phyloP scores from a whole-genome alignment of 2,888 invertebrate genomes.

The Agriopis marginaria region DNA sequence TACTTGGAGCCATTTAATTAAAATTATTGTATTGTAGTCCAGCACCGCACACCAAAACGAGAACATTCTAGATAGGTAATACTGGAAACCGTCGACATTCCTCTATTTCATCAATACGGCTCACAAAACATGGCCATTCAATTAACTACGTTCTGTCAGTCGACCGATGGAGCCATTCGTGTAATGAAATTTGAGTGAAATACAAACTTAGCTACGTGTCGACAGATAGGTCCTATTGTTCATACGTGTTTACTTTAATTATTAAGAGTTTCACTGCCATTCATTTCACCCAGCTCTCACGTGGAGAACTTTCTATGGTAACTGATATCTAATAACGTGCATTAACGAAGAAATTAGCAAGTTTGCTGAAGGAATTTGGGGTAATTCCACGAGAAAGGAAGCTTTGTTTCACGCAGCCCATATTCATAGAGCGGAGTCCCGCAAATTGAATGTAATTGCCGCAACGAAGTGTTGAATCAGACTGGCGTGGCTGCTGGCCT shows the following conservation, averaged over 20 bases:
- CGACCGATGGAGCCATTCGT: constrained; percentile 65
- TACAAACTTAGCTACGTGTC: constrained; percentile 23
- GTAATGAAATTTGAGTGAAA: constrained; percentile 63
- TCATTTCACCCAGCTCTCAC: constrained; percentile 29
- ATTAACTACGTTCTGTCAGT: constrained; percentile 62
- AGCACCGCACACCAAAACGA: background rate
- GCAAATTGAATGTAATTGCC: constrained; percentile 85
- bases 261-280: constrained; percentile 36
- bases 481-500: constrained; percentile 72
- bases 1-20: background rate
- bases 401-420: constrained; percentile 72
- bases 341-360: constrained; percentile 57
- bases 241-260: constrained; percentile 33
- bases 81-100: constrained; percentile 38
- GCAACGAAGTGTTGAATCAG: constrained; percentile 85
- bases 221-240: constrained; percentile 37
- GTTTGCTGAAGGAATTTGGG: constrained; percentile 55
- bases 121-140: constrained; percentile 70
- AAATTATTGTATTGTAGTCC: background rate
- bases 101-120: constrained; percentile 60
- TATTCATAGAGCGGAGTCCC: constrained; percentile 71
- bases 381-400: constrained; percentile 72
- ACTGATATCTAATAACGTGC: constrained; percentile 55
- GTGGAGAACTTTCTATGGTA: constrained; percentile 52
- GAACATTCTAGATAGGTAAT: constrained; percentile 7